Base-by-base conservation (phyloP, 2,888 invertebrate species). In the Callinectes sapidus region DNA sequence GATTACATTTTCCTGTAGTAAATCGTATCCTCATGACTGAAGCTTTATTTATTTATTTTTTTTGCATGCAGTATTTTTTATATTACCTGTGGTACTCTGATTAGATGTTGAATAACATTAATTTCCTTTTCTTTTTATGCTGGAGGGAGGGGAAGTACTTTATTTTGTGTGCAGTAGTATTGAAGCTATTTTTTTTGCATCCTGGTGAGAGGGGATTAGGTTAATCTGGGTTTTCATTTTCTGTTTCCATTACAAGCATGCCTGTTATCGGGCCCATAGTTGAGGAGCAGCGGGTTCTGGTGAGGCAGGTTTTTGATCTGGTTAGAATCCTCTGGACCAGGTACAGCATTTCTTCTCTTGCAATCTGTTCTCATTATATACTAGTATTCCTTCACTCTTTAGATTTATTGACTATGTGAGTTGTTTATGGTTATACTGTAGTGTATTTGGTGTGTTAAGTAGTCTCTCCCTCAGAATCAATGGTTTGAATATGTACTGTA, bases 221-320 rank as follows among this genome's bases (percentile, higher is more conserved):
- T 55, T 88, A 35, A 48, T 88, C 32, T 88, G n/a, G 54, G 32
- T 88, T 88, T 48, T 35, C 28, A 55, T 88, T 6, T 88, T 54
- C 77, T 90, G 88, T 92, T 90, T 90, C n/a, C 89, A 92, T 93
- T 92, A 85, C 93, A 93, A 93, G 93, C 92, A 90, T 93, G 90
- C 90, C 93, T 66, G 39, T 90, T 81, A 81, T 93, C 61, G 93
- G 93, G 66, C 92, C 93, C 88, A 42, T 93, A 90, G 87, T 93
- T 71, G 90, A 89, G 55, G 92, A 93, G 87, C 91, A 87, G 90
- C 48, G 86, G 48, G 71, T 48, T 66, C 85, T 93, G 93, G 90
- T 91, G 88, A 28, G 48, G 39, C 91, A 88, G 77, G 14, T 90
- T 48, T 86, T 77, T 92, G 35, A 90, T 89, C 92, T 93, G 35